Evolutionary conservation across 1,140 invertebrate genomes (phyloP).

Genomic region (Drosophila persimilis): DNA sequence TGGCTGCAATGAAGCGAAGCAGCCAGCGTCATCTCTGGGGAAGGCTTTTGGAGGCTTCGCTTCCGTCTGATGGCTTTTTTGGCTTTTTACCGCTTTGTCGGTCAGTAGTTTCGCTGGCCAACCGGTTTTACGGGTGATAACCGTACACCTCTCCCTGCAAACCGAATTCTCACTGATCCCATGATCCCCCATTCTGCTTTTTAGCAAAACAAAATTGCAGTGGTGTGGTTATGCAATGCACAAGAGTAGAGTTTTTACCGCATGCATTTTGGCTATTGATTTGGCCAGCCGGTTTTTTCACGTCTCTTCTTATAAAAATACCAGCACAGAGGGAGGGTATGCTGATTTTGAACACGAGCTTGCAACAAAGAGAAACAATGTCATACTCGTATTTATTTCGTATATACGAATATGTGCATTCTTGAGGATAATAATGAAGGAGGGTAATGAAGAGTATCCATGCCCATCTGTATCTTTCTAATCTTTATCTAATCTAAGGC

Average conservation of each 20-base stretch:
- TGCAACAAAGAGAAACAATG: too few species aligned
- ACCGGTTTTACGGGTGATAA: slow-evolving; percentile 58
- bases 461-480: too few species aligned
- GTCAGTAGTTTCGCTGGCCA: slow-evolving; percentile 50
- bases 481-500: too few species aligned
- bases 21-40: slow-evolving; percentile 15
- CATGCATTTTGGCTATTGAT: slow-evolving; percentile 55
- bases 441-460: too few species aligned
- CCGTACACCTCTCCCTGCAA: slow-evolving; percentile 4
- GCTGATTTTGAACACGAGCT: too few species aligned
- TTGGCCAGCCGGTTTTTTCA: slow-evolving; percentile 50
- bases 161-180: background rate
- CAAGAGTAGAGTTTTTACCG: slow-evolving; percentile 12
- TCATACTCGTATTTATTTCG: too few species aligned
- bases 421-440: too few species aligned
- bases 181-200: background rate
- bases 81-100: slow-evolving; percentile 38
- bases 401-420: too few species aligned
- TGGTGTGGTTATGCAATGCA: slow-evolving; percentile 55
- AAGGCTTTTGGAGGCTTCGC: slow-evolving; percentile 12
- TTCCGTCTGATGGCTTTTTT: slow-evolving; percentile 20
- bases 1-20: slow-evolving; percentile 54
- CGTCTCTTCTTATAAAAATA: background rate
- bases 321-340: too few species aligned
- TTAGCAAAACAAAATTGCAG: slow-evolving; percentile 19